Evolutionary conservation across 1,140 invertebrate species (phyloP), one percentile per base, ranked within the genome.

Genomic region (Hestina assimilis): DNA sequence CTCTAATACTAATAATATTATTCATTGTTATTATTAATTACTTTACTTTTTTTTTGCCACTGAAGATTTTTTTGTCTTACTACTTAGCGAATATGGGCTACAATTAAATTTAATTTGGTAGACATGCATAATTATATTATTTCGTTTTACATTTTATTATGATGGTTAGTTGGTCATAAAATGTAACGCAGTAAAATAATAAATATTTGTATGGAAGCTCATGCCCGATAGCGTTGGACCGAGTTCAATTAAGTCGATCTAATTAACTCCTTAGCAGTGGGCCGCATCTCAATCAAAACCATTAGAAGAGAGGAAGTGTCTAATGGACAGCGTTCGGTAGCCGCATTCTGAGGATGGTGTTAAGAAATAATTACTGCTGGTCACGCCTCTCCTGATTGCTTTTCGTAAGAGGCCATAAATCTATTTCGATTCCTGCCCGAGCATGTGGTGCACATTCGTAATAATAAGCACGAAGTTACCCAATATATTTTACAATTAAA

Each of bases 311-410:
- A 85, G 81, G 84, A 87, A 83, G 72, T 75, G 55, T 64, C 70
- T 84, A 83, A 81, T 79, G 67, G 69, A 54, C 63, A 73, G 56
- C 57, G 71, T 82, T 75, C 83, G 56, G 84, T 86, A 87, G 84
- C 79, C 31, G 58, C 63, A 31, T 67, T 65, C 64, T 65, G 72
- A 72, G 63, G 74, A 83, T 79, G 70, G 81, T 82, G 82, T 85
- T 83, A 88, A 79, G 83, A 84, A 87, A 86, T 87, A 86, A 87
- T 86, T 87, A 87, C 76, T 53, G 50, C 63, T 41, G 62, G 79
- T 74, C 76, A 83, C 85, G 79, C 85, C 85, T 70, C 72, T 57
- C 64, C 68, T 81, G 79, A 86, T 88, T 88, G 82, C 64, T 86
- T 87, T 87, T 83, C 68, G 79, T 79, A 83, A 85, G 55, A 21